These are phyloP conservation scores for Tetramorium simillimum DNA, from an alignment of 1,140 invertebrate species.

Conservation along the genomic window DNA sequence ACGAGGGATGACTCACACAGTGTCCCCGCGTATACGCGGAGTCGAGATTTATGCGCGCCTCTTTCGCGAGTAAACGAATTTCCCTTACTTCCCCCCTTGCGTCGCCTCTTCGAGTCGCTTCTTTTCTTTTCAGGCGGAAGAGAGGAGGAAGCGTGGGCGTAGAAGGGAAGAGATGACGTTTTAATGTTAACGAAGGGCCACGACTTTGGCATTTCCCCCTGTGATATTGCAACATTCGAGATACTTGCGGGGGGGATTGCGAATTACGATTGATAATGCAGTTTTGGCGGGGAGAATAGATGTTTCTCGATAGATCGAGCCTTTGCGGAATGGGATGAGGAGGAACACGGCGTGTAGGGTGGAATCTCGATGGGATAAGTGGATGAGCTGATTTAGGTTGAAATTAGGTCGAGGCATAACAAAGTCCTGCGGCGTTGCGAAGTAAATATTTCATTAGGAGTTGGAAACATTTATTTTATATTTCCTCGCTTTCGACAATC, in stretches of 20 bases:
- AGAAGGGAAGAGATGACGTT: neutral
- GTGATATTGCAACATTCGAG: constrained; percentile 14
- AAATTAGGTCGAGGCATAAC: constrained; percentile 37
- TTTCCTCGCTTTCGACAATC: neutral
- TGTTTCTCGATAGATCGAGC: constrained; percentile 24
- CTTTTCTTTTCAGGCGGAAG: constrained; percentile 17
- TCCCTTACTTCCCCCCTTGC: constrained; percentile 55
- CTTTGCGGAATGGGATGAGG: constrained; percentile 2
- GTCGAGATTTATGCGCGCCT: constrained; percentile 74
- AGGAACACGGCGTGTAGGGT: neutral
- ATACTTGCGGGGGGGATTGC: constrained; percentile 30
- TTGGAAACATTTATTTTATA: constrained; percentile 28
- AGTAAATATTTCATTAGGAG: constrained; percentile 1
- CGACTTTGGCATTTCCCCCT: neutral
- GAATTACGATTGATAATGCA: constrained; percentile 64
- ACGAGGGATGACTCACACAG: constrained; percentile 74
- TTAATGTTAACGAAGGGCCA: constrained; percentile 64
- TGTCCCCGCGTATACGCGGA: constrained; percentile 25
- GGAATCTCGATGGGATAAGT: constrained; percentile 37
- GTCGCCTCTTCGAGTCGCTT: neutral
- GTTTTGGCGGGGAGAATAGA: constrained; percentile 54
- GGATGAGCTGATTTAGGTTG: constrained; percentile 39
- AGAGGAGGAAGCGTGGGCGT: neutral
- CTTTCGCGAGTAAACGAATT: constrained; percentile 72
- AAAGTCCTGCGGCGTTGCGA: neutral